phyloP scores from a whole-genome alignment of 2,888 invertebrate species.

The Leptogaster cylindrica region DNA sequence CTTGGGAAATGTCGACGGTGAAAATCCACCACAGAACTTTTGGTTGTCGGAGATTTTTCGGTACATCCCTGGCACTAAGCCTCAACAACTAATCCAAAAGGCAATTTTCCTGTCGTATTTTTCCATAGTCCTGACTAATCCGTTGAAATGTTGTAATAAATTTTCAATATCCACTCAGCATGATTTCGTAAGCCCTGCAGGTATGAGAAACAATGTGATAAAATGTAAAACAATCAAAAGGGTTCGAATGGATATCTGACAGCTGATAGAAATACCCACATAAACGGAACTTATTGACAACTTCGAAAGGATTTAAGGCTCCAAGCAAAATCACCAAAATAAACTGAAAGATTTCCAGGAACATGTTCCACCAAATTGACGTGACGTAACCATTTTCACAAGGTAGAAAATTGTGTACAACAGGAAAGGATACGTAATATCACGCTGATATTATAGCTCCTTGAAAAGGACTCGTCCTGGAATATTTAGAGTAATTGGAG shows the following conservation, averaged over 20 bases:
- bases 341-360: constrained; percentile 10
- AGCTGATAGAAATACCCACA: constrained; percentile 22
- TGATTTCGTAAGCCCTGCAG: constrained; percentile 19
- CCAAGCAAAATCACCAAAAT: constrained; percentile 15
- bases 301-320: constrained; percentile 5
- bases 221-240: constrained; percentile 37
- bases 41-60: background rate
- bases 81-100: constrained; percentile 28
- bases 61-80: background rate
- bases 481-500: no score
- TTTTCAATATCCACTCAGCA: constrained; percentile 36
- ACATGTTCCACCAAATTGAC: background rate
- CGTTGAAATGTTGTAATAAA: constrained; percentile 33
- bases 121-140: constrained; percentile 21
- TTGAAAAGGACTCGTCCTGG: no score
- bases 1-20: constrained; percentile 10
- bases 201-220: constrained; percentile 27
- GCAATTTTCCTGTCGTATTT: constrained; percentile 23
- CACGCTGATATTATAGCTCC: no score
- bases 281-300: constrained; percentile 37
- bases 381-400: constrained; percentile 1
- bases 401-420: no score
- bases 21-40: background rate
- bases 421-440: no score
- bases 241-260: constrained; percentile 29